Evolutionary conservation across 2,888 invertebrate species (phyloP).

Genomic region (Agrochola circellaris): DNA sequence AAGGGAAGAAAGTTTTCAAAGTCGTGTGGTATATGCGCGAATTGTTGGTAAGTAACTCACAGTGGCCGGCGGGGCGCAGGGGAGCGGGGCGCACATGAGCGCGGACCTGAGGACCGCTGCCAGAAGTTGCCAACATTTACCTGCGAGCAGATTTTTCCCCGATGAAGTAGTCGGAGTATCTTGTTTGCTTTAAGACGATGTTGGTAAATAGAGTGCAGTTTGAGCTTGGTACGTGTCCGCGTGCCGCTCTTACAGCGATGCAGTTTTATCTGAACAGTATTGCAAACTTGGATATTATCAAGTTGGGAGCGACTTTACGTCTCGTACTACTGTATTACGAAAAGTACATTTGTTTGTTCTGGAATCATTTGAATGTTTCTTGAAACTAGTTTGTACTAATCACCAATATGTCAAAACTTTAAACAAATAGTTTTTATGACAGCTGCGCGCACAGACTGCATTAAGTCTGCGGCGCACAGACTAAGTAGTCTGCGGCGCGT

Average conservation of each 20-base stretch:
- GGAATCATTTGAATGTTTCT: conserved; percentile 32
- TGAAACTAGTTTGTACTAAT: conserved; percentile 22
- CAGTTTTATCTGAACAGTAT: conserved; percentile 8
- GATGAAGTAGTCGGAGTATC: conserved; percentile 9
- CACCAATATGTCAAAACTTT: no score
- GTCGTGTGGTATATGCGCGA: conserved; percentile 35
- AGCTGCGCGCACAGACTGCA: no score
- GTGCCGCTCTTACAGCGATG: conserved; percentile 10
- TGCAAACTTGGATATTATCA: conserved; percentile 28
- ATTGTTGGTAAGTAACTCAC: conserved; percentile 33
- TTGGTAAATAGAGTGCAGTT: conserved; percentile 32
- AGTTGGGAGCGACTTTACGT: conserved; percentile 17
- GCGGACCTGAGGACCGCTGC: neutral
- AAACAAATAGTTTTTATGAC: no score
- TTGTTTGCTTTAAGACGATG: conserved; percentile 26
- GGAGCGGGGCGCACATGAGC: no score
- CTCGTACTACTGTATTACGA: conserved; percentile 4
- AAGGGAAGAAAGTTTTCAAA: conserved; percentile 51
- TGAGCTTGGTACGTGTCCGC: conserved; percentile 25
- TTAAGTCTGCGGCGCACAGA: no score
- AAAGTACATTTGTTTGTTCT: conserved; percentile 28
- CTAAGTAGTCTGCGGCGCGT: no score
- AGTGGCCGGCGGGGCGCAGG: neutral
- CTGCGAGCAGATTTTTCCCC: conserved; percentile 29
- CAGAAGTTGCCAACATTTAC: conserved; percentile 28